Evolutionary conservation across 1,140 invertebrate genomes (phyloP).

Genomic region (Pseudobourletiella spinata): DNA sequence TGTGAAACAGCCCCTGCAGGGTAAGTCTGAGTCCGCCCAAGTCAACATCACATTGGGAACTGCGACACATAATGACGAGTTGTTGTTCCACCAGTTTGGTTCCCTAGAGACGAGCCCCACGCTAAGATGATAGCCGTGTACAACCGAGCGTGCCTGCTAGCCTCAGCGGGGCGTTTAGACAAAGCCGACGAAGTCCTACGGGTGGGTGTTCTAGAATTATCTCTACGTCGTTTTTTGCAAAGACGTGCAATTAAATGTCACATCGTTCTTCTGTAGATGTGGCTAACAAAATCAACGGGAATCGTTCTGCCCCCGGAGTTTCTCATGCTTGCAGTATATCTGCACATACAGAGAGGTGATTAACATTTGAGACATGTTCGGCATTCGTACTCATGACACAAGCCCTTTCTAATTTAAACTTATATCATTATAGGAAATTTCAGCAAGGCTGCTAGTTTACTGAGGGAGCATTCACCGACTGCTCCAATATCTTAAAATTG

Average conservation of each 20-base stretch:
- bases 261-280: constrained; percentile 46
- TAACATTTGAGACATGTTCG: too few relatives aligned
- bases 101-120: constrained; percentile 54
- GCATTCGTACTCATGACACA: neutral
- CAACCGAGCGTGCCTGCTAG: constrained; percentile 67
- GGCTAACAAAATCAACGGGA: constrained; percentile 49
- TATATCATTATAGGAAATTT: constrained; percentile 25
- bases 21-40: too few relatives aligned
- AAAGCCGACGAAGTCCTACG: constrained; percentile 48
- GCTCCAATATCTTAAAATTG: constrained; percentile 5
- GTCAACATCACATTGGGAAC: too few relatives aligned
- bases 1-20: too few relatives aligned
- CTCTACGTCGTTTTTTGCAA: too few relatives aligned
- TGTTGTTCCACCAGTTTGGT: too few relatives aligned
- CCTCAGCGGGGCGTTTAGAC: constrained; percentile 63
- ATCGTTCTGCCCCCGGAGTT: constrained; percentile 61
- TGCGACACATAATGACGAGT: too few relatives aligned
- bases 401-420: neutral
- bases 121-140: constrained; percentile 63
- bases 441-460: constrained; percentile 19
- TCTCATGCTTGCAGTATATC: constrained; percentile 59
- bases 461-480: constrained; percentile 15
- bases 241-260: too few relatives aligned
- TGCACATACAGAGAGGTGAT: constrained; percentile 49
- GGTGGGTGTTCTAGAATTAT: too few relatives aligned